Percentiles rank a stretch among this genome's conserved stretches.
Conservation (phyloP, 1,140 invertebrate species). For the Achroia grisella region DNA sequence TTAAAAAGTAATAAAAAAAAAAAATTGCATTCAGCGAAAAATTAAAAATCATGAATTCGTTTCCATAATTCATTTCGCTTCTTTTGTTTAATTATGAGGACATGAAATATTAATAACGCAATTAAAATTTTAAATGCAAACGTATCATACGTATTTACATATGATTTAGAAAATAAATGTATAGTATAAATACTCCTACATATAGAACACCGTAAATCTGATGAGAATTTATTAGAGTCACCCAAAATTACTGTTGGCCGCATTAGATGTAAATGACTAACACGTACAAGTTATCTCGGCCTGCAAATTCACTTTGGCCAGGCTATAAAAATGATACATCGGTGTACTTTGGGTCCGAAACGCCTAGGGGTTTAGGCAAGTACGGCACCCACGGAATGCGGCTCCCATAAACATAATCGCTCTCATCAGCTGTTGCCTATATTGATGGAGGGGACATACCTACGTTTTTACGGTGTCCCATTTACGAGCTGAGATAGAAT, state of each 20-base stretch:
- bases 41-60: too few species aligned
- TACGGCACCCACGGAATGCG: conserved; percentile 37
- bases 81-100: too few species aligned
- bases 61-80: too few species aligned
- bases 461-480: conserved; percentile 24
- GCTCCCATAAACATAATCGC: conserved; percentile 58
- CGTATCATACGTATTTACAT: too few species aligned
- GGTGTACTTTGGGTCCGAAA: conserved; percentile 46
- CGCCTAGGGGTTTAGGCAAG: conserved; percentile 45
- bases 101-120: too few species aligned
- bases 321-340: conserved; percentile 68
- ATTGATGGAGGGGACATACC: conserved; percentile 26
- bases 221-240: neutral
- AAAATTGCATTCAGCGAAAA: too few species aligned
- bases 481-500: conserved; percentile 39
- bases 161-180: too few species aligned
- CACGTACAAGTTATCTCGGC: conserved; percentile 53
- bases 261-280: conserved; percentile 41
- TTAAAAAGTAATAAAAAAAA: too few species aligned
- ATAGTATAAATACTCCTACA: too few species aligned
- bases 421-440: conserved; percentile 44
- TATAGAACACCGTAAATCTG: too few species aligned
- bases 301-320: conserved; percentile 67
- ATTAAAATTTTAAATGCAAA: too few species aligned
- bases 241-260: conserved; percentile 19